These are phyloP conservation scores for Amniataba percoides DNA, from an alignment of 2,797 vertebrate species.

Conservation along the genomic window DNA sequence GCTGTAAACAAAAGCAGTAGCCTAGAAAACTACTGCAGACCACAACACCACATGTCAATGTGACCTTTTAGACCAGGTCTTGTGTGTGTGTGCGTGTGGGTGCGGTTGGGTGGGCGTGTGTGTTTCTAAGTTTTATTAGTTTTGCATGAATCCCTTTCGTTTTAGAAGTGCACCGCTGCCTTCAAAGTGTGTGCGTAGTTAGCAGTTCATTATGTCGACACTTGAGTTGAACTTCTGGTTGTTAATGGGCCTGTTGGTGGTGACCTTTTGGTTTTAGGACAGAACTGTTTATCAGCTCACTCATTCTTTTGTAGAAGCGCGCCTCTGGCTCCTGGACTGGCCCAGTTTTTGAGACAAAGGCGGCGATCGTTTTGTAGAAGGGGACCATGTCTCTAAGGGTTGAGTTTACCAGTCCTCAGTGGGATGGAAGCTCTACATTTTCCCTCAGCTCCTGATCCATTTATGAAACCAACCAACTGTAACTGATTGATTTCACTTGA, in stretches of 20 bases:
- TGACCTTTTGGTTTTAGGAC: constrained; percentile 11
- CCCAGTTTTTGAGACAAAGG: constrained; percentile 49
- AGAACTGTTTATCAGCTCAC: constrained; percentile 10
- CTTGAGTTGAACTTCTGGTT: neutral
- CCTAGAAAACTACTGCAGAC: neutral
- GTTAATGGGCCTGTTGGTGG: constrained; percentile 3
- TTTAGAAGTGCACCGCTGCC: neutral
- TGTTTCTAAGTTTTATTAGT: too few relatives aligned
- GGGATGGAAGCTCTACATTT: constrained; percentile 35
- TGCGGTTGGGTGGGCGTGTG: too few relatives aligned
- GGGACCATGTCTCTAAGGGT: constrained; percentile 28
- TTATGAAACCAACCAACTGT: constrained; percentile 49
- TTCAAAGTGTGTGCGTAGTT: neutral
- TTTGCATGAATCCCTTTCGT: neutral
- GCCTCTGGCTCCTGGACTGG: constrained; percentile 24
- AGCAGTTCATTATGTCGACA: neutral
- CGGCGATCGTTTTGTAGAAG: constrained; percentile 45
- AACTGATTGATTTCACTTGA: constrained; percentile 44
- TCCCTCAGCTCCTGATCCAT: constrained; percentile 40
- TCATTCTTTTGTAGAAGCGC: neutral
- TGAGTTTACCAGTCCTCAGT: constrained; percentile 15
- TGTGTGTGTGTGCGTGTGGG: too few relatives aligned
- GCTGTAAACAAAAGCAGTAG: neutral
- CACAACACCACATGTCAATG: neutral
- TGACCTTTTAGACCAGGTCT: neutral